phyloP scores from a whole-genome alignment of 2,888 invertebrate genomes.

The Catotricha subobsoleta region DNA sequence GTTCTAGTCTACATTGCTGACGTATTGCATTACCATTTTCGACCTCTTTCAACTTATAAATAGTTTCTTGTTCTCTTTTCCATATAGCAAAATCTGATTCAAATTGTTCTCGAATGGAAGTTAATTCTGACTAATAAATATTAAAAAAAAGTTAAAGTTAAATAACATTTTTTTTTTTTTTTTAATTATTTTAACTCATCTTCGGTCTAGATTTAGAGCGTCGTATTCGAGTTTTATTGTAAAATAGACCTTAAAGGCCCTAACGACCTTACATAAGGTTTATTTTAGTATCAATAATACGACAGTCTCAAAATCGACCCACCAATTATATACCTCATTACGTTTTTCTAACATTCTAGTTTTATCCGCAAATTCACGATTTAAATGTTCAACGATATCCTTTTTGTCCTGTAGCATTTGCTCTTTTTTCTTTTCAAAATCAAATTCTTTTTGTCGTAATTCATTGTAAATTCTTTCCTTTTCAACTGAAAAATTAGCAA shows the following conservation, averaged over 20 bases:
- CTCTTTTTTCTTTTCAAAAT: conserved; percentile 24
- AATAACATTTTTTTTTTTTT: too few species aligned
- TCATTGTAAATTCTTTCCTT: conserved; percentile 29
- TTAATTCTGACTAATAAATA: conserved; percentile 36
- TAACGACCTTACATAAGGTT: too few species aligned
- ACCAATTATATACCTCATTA: conserved; percentile 26
- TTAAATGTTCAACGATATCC: conserved; percentile 29
- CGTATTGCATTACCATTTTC: conserved; percentile 49
- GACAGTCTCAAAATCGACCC: too few species aligned
- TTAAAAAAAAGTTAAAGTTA: too few species aligned
- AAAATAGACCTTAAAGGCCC: too few species aligned
- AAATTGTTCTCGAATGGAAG: conserved; percentile 37
- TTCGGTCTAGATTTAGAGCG: too few species aligned
- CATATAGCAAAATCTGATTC: conserved; percentile 41
- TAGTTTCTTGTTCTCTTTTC: conserved; percentile 37
- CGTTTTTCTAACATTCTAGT: conserved; percentile 30
- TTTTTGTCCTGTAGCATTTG: conserved; percentile 31
- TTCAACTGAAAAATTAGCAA: conserved; percentile 31
- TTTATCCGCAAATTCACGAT: conserved; percentile 33
- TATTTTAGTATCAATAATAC: too few species aligned
- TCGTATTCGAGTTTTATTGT: too few species aligned
- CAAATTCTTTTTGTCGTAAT: conserved; percentile 31
- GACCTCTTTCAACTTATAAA: conserved; percentile 32
- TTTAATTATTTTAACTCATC: too few species aligned
- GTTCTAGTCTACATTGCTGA: conserved; percentile 49